These are phyloP conservation scores for Tetramorium simillimum DNA, from an alignment of 1,140 invertebrate species.

Conservation along the genomic window DNA sequence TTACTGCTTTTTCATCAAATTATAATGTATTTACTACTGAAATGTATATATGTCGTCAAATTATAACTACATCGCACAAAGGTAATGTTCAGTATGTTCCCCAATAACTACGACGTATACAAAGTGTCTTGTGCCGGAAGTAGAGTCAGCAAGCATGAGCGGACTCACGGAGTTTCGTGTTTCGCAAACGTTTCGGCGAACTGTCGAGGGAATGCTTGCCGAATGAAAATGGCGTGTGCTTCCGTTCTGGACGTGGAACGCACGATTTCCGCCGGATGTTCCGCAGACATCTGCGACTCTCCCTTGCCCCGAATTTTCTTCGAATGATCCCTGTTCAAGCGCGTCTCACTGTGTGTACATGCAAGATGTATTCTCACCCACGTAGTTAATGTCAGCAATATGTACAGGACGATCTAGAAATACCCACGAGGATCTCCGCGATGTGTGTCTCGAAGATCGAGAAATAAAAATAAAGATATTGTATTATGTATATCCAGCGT, in stretches of 20 bases:
- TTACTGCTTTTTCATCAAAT: neutral
- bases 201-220: slow-evolving; percentile 16
- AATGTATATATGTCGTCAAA: neutral
- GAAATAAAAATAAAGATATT: neutral
- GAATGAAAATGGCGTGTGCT: slow-evolving; percentile 50
- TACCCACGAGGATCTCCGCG: neutral
- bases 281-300: slow-evolving; percentile 11
- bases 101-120: neutral
- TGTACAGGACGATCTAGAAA: slow-evolving; percentile 45
- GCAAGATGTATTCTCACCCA: slow-evolving; percentile 41
- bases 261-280: slow-evolving; percentile 44
- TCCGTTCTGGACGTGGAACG: slow-evolving; percentile 43
- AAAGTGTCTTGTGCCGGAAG: neutral
- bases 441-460: neutral
- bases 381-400: slow-evolving; percentile 64
- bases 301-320: neutral
- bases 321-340: neutral
- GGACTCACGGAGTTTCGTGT: slow-evolving; percentile 35
- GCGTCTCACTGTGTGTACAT: slow-evolving; percentile 53
- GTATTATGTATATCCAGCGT: neutral
- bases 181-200: slow-evolving; percentile 33
- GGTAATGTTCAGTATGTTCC: neutral
- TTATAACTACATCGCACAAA: neutral
- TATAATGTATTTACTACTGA: neutral
- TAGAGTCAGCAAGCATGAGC: slow-evolving; percentile 30